Evolutionary conservation across 2,888 invertebrate species (phyloP).

Genomic region (Mythimna pallens): DNA sequence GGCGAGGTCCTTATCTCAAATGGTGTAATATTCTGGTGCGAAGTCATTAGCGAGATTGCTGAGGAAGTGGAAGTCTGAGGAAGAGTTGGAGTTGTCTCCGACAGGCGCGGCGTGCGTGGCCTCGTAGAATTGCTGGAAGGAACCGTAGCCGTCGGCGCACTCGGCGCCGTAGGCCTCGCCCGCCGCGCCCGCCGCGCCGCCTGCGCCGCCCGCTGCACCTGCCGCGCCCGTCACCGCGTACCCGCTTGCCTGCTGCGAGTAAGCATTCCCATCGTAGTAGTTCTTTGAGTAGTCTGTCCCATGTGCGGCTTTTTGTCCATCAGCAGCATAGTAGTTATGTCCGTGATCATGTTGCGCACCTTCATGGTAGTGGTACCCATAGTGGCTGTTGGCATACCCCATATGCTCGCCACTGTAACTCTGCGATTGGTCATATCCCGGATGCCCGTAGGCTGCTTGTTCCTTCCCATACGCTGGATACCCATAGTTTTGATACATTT

Average conservation of each 20-base stretch:
- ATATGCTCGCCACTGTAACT: slow-evolving; percentile 85
- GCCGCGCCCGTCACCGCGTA: slow-evolving; percentile 69
- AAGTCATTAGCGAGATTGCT: slow-evolving; percentile 98
- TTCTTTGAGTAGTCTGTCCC: slow-evolving; percentile 89
- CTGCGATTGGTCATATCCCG: slow-evolving; percentile 89
- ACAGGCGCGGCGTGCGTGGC: slow-evolving; percentile 88
- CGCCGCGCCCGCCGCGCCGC: slow-evolving; percentile 89
- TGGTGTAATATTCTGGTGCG: slow-evolving; percentile 96
- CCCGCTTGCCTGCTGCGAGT: slow-evolving; percentile 80
- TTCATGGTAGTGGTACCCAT: slow-evolving; percentile 89
- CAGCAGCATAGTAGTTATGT: slow-evolving; percentile 85
- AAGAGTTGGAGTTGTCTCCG: slow-evolving; percentile 96
- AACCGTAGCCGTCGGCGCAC: slow-evolving; percentile 92
- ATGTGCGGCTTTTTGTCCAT: slow-evolving; percentile 88
- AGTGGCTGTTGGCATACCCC: slow-evolving; percentile 86
- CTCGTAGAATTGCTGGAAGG: slow-evolving; percentile 93
- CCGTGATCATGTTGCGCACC: slow-evolving; percentile 83
- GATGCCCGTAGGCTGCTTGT: slow-evolving; percentile 90
- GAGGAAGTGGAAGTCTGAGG: slow-evolving; percentile 98
- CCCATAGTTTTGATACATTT: slow-evolving; percentile 89
- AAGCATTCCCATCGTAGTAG: slow-evolving; percentile 85
- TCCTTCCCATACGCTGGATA: slow-evolving; percentile 89
- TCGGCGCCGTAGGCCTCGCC: slow-evolving; percentile 86
- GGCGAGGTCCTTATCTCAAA: slow-evolving; percentile 91
- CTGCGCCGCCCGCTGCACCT: slow-evolving; percentile 77